Percentiles rank a stretch among this genome's conserved stretches.
Evolutionary conservation across 2,797 vertebrate species (phyloP).

Genomic region (Clangula hyemalis): DNA sequence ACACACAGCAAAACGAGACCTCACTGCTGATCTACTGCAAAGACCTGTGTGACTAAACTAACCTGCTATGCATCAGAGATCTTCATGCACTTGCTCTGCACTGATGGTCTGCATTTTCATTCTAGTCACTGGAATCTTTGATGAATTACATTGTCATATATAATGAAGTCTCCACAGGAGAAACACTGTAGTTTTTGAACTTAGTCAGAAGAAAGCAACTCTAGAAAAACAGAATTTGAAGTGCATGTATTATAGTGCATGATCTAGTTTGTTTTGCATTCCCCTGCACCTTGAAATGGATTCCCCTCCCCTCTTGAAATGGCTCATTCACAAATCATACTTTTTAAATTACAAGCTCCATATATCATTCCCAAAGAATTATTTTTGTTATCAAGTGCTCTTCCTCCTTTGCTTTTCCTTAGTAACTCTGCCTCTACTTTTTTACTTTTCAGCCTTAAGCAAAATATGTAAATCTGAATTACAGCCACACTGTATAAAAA

Average conservation of each 20-base stretch:
- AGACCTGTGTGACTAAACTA: background rate
- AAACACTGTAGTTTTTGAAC: background rate
- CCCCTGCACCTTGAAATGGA: background rate
- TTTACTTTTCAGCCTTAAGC: background rate
- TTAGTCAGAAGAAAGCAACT: background rate
- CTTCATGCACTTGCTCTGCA: background rate
- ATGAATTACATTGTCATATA: background rate
- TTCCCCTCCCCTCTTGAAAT: background rate
- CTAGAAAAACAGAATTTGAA: background rate
- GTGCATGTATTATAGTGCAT: background rate
- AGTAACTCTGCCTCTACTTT: background rate
- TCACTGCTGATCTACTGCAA: background rate
- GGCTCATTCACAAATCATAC: background rate
- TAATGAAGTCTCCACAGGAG: background rate
- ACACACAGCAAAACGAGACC: background rate
- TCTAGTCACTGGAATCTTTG: background rate
- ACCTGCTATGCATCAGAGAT: background rate
- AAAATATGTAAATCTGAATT: background rate
- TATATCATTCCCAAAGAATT: background rate
- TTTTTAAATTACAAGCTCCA: background rate
- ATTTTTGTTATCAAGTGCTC: background rate
- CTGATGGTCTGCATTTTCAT: background rate
- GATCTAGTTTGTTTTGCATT: background rate
- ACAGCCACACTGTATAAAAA: background rate
- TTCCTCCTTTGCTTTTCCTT: background rate